Evolutionary conservation across 2,888 invertebrate species (phyloP), one percentile per base, ranked within the genome.

Genomic region (Caenorhabditis sp.): DNA sequence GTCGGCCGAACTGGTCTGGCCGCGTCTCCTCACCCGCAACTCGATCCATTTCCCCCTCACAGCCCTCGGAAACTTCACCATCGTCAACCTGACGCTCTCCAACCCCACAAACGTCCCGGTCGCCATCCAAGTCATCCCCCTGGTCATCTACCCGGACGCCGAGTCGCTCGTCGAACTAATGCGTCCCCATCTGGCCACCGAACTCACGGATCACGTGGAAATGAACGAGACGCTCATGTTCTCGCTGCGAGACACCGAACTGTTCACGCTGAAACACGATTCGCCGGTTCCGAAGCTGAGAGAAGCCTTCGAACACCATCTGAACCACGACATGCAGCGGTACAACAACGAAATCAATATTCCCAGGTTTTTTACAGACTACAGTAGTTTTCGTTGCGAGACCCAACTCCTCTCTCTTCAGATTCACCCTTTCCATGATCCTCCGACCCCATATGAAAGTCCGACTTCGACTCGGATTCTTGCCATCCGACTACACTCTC

Each of bases 41-140:
- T 91, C 93, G 92, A 91, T 95, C 64, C 93, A 93, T 84, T 95
- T 95, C 92, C 95, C 95, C 6, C 92, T 95, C 35, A 95, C 95
- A 0, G 95, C 95, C 92, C 94, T 95, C 71, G 95, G 95, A 74
- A 95, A 95, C 91, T 93, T 94, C 69, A 94, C 94, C 47, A 92
- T 94, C 88, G 94, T 94, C 91, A 94, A 94, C 77, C 92, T 96
- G 88, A 94, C 94, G 67, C 93, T 95, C 86, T 94, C 94, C 91
- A 96, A 96, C 93, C 96, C 96, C 37, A 94, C 94, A 82, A 94
- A 94, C 89, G 92, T 92, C 69, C 94, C 95, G 80, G 92, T 96
- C 79, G 93, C 95, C 78, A 93, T 96, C 89, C 96, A 96, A 92
- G 82, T 87, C 11, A 88, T 88, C 47, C 94, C 95, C 89, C 94